Base-by-base conservation (phyloP, 2,888 invertebrate genomes). In the Lasioglossum malachurum region DNA sequence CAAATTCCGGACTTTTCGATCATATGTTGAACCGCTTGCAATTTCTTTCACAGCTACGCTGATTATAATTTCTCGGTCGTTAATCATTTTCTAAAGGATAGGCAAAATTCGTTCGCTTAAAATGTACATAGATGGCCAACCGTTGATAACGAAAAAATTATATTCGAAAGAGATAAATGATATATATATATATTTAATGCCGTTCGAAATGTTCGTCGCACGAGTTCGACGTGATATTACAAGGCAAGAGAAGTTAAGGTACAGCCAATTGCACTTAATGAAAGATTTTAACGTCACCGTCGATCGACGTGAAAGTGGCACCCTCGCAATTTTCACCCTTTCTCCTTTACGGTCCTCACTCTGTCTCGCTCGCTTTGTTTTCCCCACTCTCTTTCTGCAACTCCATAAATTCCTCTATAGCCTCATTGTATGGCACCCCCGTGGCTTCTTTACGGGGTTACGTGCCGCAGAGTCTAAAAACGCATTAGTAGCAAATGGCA, bases 401-500 rank as follows among this genome's bases (percentile, higher is more conserved):
- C 71, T 31, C 73, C 79, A 73, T 80, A 57, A 78, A 78, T 83
- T 73, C 44, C 80, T n/a, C 35, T 14, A 46, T 67, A 75, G 57
- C 31, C 78, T 46, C n/a, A 19, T 53, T 46, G 67, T 35, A 74
- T 38, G 27, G 78, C 72, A 81, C 79, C 82, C 87, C 87, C 69
- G 82, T 38, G 75, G 88, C 46, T 86, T 90, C 83, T 89, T 89
- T 83, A 82, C 77, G 67, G 75, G 75, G 73, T 53, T 60, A 84
- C 82, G 74, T 71, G 79, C 76, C 73, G 31, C 80, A 80, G 82
- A 86, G 79, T 80, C 82, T 84, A 79, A 87, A 83, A 84, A 86
- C 80, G 80, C 90, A 90, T 90, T 90, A 90, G 78, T 49, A 64
- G 80, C 71, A 86, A 90, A 88, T 87, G 87, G 82, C 75, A 82